phyloP scores from a whole-genome alignment of 2,797 vertebrate species.

The Lagodon rhomboides region DNA sequence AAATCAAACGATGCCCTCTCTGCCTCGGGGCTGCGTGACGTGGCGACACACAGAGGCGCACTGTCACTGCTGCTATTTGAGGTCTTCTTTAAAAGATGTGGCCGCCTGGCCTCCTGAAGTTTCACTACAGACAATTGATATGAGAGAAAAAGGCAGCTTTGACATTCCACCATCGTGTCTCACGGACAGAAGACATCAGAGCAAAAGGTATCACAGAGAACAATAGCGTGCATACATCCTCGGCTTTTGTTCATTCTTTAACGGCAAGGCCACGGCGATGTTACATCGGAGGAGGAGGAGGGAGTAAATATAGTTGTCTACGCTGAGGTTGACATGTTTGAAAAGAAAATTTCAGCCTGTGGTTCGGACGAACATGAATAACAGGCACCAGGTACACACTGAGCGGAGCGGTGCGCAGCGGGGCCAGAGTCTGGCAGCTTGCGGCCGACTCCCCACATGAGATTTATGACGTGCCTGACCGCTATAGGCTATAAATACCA shows the following conservation, averaged over 20 bases:
- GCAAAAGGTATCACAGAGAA: slow-evolving; percentile 46
- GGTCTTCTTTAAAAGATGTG: slow-evolving; percentile 62
- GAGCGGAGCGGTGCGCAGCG: slow-evolving; percentile 42
- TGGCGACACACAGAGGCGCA: slow-evolving; percentile 64
- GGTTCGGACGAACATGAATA: slow-evolving; percentile 58
- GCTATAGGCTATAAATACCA: slow-evolving; percentile 76
- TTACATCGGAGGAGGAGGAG: slow-evolving; percentile 15
- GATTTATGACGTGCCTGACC: slow-evolving; percentile 79
- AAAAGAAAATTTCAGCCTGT: slow-evolving; percentile 62
- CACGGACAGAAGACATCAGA: slow-evolving; percentile 27
- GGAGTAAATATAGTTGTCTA: slow-evolving; percentile 66
- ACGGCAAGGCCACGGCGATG: slow-evolving; percentile 1
- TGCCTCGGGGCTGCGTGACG: slow-evolving; percentile 68
- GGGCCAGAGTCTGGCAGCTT: slow-evolving; percentile 64
- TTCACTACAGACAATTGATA: slow-evolving; percentile 54
- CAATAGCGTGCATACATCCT: slow-evolving; percentile 20
- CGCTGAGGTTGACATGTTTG: slow-evolving; percentile 57
- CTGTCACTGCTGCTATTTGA: slow-evolving; percentile 68
- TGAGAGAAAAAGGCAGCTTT: slow-evolving; percentile 41
- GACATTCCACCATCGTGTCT: slow-evolving; percentile 55
- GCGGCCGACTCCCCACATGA: slow-evolving; percentile 61
- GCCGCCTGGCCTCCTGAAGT: slow-evolving; percentile 57
- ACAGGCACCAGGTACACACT: slow-evolving; percentile 69
- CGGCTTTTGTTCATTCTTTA: slow-evolving; percentile 42
- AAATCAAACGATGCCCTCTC: slow-evolving; percentile 75